These are phyloP conservation scores for Hemitrygon akajei DNA, from an alignment of 2,797 vertebrate genomes.

Conservation along the genomic window DNA sequence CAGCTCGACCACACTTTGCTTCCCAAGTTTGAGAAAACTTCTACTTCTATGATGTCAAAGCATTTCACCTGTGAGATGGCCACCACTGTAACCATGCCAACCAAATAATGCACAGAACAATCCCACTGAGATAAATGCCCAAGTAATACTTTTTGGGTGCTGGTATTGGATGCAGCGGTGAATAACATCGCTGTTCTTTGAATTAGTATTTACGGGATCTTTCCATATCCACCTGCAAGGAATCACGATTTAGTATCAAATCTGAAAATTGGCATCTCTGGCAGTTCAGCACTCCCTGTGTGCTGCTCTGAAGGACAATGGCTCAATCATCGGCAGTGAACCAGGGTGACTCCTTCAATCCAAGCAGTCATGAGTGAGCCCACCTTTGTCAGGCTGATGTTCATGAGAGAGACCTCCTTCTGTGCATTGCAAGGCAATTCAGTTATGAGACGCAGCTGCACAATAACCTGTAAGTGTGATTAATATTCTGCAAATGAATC, in stretches of 20 bases:
- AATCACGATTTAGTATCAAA: not conserved
- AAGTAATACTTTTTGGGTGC: not conserved
- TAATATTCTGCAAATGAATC: not conserved
- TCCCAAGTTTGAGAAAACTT: not conserved
- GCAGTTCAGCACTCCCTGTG: not conserved
- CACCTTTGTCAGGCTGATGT: not conserved
- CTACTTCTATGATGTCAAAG: not conserved
- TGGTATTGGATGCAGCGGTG: not conserved
- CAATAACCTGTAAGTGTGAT: not conserved
- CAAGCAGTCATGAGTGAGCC: not conserved
- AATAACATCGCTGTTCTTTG: not conserved
- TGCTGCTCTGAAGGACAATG: not conserved
- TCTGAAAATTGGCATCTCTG: not conserved
- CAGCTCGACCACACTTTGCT: not conserved
- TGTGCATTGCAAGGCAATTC: not conserved
- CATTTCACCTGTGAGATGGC: not conserved
- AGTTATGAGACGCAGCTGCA: not conserved
- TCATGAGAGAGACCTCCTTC: not conserved
- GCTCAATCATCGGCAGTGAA: not conserved
- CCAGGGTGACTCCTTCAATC: not conserved
- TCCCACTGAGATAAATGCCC: not conserved
- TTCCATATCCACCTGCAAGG: no score
- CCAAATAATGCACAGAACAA: not conserved
- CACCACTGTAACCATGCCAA: not conserved
- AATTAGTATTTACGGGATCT: not conserved